phyloP scores from a whole-genome alignment of 1,140 invertebrate species.

The Pseudomyrmex pallidus region DNA sequence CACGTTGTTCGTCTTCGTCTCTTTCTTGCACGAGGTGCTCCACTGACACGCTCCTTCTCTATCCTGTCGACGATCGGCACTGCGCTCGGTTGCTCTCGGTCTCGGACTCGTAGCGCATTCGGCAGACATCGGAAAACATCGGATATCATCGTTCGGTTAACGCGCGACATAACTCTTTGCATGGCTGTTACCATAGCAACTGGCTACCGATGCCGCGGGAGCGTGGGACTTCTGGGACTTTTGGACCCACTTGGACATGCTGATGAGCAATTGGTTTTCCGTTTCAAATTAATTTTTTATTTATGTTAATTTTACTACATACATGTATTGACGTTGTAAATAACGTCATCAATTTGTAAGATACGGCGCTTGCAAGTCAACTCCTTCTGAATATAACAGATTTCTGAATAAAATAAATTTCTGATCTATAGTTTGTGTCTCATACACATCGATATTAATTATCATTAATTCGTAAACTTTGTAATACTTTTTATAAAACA shows the following conservation, averaged over 20 bases:
- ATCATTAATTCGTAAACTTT: too few relatives aligned
- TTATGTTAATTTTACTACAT: too few relatives aligned
- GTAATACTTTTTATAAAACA: too few relatives aligned
- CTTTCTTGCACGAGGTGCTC: constrained; percentile 54
- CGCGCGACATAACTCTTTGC: constrained; percentile 44
- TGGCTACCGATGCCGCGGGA: constrained; percentile 50
- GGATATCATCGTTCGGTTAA: constrained; percentile 41
- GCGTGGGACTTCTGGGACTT: constrained; percentile 16
- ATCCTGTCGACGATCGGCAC: constrained; percentile 41
- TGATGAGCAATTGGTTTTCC: background rate
- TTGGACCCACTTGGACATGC: background rate
- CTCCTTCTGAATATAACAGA: too few relatives aligned
- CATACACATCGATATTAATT: too few relatives aligned
- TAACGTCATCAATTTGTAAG: too few relatives aligned
- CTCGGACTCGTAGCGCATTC: constrained; percentile 24
- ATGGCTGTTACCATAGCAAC: constrained; percentile 73
- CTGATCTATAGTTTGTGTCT: too few relatives aligned
- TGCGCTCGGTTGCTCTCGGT: constrained; percentile 45
- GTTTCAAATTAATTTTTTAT: background rate
- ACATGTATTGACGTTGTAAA: too few relatives aligned
- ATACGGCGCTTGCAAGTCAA: too few relatives aligned
- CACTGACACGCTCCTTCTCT: constrained; percentile 53
- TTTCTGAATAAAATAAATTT: too few relatives aligned
- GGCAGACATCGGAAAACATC: constrained; percentile 38
- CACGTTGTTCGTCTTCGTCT: constrained; percentile 35